A percentile compares a stretch with the other conserved stretches of the same genome.
Conservation (phyloP, 2,113 vertebrate genomes). For the Enhydra lutris region DNA sequence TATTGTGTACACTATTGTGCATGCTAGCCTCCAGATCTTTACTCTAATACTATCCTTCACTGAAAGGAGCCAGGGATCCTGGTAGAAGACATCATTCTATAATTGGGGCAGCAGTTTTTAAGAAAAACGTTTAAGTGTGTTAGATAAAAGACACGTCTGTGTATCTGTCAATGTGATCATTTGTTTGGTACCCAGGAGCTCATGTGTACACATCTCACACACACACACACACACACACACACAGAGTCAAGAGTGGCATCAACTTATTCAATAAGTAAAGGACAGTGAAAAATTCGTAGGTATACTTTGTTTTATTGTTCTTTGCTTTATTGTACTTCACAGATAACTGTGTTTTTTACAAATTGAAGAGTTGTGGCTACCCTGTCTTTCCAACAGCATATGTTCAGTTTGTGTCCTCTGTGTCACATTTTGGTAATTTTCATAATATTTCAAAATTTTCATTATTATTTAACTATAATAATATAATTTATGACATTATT, state of each 20-base stretch:
- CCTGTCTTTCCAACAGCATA: not conserved
- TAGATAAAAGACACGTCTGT: not conserved
- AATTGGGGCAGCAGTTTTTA: not conserved
- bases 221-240: not conserved
- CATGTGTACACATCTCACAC: not conserved
- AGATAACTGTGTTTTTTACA: not conserved
- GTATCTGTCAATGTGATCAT: not conserved
- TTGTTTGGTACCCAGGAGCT: not conserved
- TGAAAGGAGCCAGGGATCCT: not conserved
- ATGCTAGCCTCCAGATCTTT: not conserved
- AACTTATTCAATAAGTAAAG: not conserved
- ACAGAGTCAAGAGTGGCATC: fast-evolving
- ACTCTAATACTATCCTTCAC: not conserved
- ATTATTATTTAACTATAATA: not conserved
- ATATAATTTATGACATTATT: not conserved
- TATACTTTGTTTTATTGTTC: not conserved
- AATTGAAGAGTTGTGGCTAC: not conserved
- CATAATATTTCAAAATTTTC: not conserved
- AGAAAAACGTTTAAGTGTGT: not conserved
- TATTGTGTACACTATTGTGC: not conserved
- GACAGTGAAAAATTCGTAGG: not conserved
- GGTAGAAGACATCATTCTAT: not conserved
- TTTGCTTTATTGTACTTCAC: not conserved
- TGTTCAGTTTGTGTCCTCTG: not conserved
- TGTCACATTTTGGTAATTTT: not conserved